A percentile compares a stretch with the other conserved stretches of the same genome.
Conservation (phyloP, 2,888 invertebrate species). For the Caenorhabditis sinica region DNA sequence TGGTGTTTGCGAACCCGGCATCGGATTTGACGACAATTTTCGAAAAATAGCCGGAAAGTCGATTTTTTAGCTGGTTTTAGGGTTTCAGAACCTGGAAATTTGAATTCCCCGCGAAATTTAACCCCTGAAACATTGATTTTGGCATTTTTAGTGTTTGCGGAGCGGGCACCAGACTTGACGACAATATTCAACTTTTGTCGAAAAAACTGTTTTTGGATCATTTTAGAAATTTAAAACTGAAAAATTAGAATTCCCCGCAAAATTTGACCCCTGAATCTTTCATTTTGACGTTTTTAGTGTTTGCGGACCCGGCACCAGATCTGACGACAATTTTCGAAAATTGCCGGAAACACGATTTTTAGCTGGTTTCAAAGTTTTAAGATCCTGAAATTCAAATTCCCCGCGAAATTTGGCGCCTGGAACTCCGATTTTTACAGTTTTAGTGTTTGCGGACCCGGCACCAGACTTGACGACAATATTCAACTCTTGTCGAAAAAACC, state of each 20-base stretch:
- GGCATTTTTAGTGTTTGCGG: too few relatives aligned
- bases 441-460: neutral
- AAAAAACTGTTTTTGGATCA: too few relatives aligned
- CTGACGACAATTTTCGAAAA: neutral
- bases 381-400: too few relatives aligned
- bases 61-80: too few relatives aligned
- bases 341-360: neutral
- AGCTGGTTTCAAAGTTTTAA: neutral
- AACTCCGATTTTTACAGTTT: neutral
- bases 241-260: constrained; percentile 7
- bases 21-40: neutral
- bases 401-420: too few relatives aligned
- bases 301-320: neutral
- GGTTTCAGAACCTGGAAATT: neutral
- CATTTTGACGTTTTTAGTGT: neutral
- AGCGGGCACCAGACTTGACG: too few relatives aligned
- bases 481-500: too few relatives aligned
- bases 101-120: constrained; percentile 14
- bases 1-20: neutral
- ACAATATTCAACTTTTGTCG: too few relatives aligned
- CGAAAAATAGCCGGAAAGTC: too few relatives aligned
- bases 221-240: too few relatives aligned
- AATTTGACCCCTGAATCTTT: neutral
- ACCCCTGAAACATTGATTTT: too few relatives aligned
- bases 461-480: neutral